These are phyloP conservation scores for Heptranchias perlo DNA, from an alignment of 2,113 vertebrate species.

Conservation along the genomic window DNA sequence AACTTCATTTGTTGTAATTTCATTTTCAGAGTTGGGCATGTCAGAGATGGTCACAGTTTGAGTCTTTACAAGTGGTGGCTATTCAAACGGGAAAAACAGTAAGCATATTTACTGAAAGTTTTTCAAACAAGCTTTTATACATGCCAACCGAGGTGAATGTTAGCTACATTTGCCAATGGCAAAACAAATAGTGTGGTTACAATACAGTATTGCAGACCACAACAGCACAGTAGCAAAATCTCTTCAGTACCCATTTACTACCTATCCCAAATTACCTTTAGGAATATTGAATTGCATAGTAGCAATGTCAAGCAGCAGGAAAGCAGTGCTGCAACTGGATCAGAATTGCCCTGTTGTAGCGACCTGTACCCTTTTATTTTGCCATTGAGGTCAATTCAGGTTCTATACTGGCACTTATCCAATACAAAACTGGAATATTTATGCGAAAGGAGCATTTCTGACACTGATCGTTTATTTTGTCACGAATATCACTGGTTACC, in stretches of 20 bases:
- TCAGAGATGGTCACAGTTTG: slow-evolving; percentile 94
- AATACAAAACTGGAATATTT: background rate
- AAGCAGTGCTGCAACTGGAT: background rate
- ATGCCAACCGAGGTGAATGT: background rate
- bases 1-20: slow-evolving; percentile 79
- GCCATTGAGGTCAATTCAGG: slow-evolving; percentile 16
- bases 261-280: background rate
- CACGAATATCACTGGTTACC: background rate
- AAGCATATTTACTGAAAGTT: slow-evolving; percentile 6
- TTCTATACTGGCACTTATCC: background rate
- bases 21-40: slow-evolving; percentile 71
- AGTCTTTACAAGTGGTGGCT: slow-evolving; percentile 89
- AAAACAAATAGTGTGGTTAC: background rate
- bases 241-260: background rate
- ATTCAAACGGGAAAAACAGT: slow-evolving; percentile 45
- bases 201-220: background rate
- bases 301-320: background rate
- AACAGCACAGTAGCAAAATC: background rate
- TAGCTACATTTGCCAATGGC: slow-evolving; percentile 8
- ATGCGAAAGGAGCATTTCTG: background rate
- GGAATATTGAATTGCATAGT: background rate
- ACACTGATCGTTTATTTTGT: background rate
- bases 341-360: background rate
- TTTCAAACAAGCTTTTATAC: slow-evolving; percentile 45
- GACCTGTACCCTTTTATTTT: background rate